These are phyloP conservation scores for Clinocottus analis DNA, from an alignment of 2,113 vertebrate species.

Conservation along the genomic window DNA sequence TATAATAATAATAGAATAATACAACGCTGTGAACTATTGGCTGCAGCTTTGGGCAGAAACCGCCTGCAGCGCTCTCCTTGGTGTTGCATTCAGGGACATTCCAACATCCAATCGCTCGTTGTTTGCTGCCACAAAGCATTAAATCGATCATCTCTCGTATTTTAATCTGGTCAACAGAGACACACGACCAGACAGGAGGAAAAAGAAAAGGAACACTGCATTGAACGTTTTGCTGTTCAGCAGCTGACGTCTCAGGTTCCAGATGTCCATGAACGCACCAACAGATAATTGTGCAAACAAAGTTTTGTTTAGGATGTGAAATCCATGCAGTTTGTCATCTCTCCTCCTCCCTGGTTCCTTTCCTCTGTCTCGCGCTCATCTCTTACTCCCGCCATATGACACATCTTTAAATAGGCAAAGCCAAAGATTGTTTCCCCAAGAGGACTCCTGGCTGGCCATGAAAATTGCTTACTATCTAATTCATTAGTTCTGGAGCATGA, in stretches of 20 bases:
- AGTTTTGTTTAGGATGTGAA: not conserved
- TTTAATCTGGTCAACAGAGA: not conserved
- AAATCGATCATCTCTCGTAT: not conserved
- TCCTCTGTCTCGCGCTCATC: slow-evolving; percentile 22
- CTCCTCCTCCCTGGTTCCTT: not conserved
- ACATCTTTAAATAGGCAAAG: slow-evolving; percentile 78
- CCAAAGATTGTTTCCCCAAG: slow-evolving; percentile 74
- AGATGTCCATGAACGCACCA: slow-evolving; percentile 2
- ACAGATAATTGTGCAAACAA: not conserved
- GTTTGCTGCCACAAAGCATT: slow-evolving; percentile 13
- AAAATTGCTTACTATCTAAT: slow-evolving; percentile 75
- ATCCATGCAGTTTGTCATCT: not conserved
- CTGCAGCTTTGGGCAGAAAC: slow-evolving; percentile 19
- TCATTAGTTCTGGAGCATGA: slow-evolving; percentile 77
- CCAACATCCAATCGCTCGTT: slow-evolving; percentile 20
- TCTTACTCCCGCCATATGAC: slow-evolving; percentile 63
- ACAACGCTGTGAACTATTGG: slow-evolving; percentile 29
- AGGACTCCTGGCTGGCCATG: slow-evolving; percentile 64
- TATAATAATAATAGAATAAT: no score
- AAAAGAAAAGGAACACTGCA: not conserved
- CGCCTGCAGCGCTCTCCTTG: slow-evolving; percentile 24
- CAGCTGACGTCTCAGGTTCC: not conserved
- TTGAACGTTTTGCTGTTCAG: slow-evolving; percentile 8
- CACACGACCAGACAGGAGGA: not conserved
- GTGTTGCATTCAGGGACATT: slow-evolving; percentile 28